Conservation (phyloP, 2,888 invertebrate species). For the Drosophila prostipennis region DNA sequence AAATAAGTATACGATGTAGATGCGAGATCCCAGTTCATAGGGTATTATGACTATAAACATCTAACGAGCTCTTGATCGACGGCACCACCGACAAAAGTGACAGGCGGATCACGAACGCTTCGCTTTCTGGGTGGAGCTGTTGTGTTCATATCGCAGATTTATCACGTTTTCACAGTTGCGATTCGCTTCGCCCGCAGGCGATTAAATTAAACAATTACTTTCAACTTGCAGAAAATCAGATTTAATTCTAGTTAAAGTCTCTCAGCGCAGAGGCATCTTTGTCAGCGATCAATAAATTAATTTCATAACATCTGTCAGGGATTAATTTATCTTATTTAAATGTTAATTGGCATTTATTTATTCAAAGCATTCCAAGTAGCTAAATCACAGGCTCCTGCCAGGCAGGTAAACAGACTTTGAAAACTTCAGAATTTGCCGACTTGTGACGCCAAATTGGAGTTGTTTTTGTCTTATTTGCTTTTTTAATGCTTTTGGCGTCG, state of each 20-base stretch:
- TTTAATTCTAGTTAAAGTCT: constrained; percentile 34
- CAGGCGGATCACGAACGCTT: constrained; percentile 51
- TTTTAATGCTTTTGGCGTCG: constrained; percentile 59
- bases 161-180: constrained; percentile 33
- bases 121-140: constrained; percentile 28
- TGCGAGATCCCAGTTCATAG: neutral
- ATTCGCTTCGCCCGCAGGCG: constrained; percentile 4
- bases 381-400: neutral
- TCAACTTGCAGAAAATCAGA: neutral
- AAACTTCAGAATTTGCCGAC: constrained; percentile 16
- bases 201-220: constrained; percentile 29
- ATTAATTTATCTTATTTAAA: neutral
- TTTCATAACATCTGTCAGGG: neutral
- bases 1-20: no score
- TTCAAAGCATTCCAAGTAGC: neutral
- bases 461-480: constrained; percentile 50
- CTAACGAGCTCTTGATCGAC: neutral
- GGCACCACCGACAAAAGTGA: constrained; percentile 1
- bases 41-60: neutral
- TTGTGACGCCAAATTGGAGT: constrained; percentile 24
- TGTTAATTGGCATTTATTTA: neutral
- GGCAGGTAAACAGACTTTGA: constrained; percentile 5
- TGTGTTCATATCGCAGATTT: constrained; percentile 27
- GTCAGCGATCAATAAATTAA: neutral
- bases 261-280: no score